Evolutionary conservation across 2,797 vertebrate species (phyloP), one percentile per base, ranked within the genome.

Genomic region (Enteromius trimaculatus): DNA sequence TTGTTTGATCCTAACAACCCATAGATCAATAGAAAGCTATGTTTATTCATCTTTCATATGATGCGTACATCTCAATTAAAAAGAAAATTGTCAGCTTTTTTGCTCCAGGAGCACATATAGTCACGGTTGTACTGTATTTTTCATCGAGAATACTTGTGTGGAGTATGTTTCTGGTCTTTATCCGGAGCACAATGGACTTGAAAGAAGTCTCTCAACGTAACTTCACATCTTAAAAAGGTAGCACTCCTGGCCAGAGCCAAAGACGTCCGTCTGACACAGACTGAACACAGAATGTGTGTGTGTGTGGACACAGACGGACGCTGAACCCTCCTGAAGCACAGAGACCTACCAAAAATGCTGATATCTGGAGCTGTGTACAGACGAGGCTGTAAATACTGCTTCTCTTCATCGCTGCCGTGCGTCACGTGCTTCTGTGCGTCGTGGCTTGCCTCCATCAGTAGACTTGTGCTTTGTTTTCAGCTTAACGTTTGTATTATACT

Each of bases 401-500:
- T 47, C 44, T 47, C 44, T 47, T 47, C 44, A 47, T 47, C 44
- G 44, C 44, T 4, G 44, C 13, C 44, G 13, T 47, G 44, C 44
- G 11, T 47, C 13, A 14, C 44, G 14, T 47, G 44, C 44, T 47
- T 47, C 89, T 90, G 92, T 94, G 90, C 89, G 88, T 93, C 89
- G 93, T 94, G 92, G 92, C 89, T 91, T 16, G 44, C 13, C 44
- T 91, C 80, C 92, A 93, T 89, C 91, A 87, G 89, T 93, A 92
- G 89, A 91, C 78, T 82, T 78, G 80, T 88, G 58, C 68, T 88
- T 82, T 71, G 86, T 89, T 80, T 88, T 89, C 65, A 60, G 84
- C 91, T 86, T 92, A 90, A 90, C 88, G 89, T 93, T 93, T 93
- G 87, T 88, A 89, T 90, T 94, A 92, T 95, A 94, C 23, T 89